These are phyloP conservation scores for Microcebus murinus DNA, from an alignment of 2,113 vertebrate genomes.

Conservation along the genomic window DNA sequence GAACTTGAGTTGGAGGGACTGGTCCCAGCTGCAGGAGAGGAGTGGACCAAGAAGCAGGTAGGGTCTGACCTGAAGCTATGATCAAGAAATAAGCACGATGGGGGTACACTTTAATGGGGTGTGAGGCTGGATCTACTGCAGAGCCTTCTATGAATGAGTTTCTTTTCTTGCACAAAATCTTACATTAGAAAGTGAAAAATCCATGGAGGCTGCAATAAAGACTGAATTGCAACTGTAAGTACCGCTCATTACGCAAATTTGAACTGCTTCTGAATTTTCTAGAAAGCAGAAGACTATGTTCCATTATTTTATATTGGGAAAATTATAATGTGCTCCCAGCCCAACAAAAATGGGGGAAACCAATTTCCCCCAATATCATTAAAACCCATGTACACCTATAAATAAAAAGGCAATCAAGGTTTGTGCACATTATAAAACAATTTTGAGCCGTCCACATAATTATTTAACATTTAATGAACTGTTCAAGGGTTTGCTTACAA, in stretches of 20 bases:
- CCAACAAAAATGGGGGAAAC: neutral
- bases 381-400: neutral
- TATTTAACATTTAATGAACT: neutral
- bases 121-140: fast-evolving
- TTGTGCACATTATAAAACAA: neutral
- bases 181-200: neutral
- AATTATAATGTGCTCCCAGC: neutral
- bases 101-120: fast-evolving
- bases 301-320: neutral
- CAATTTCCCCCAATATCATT: neutral
- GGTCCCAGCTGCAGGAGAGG: too few relatives aligned
- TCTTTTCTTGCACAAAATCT: neutral
- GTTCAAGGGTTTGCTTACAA: neutral
- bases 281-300: neutral
- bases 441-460: neutral
- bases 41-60: fast-evolving
- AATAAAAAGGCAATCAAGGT: neutral
- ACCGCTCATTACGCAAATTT: neutral
- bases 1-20: too few relatives aligned
- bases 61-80: fast-evolving
- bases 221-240: neutral
- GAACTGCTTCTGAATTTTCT: neutral
- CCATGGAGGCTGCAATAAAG: neutral
- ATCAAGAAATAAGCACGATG: fast-evolving
- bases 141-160: neutral